Evolutionary conservation across 2,888 invertebrate species (phyloP).

Genomic region (Drosophila borealis): DNA sequence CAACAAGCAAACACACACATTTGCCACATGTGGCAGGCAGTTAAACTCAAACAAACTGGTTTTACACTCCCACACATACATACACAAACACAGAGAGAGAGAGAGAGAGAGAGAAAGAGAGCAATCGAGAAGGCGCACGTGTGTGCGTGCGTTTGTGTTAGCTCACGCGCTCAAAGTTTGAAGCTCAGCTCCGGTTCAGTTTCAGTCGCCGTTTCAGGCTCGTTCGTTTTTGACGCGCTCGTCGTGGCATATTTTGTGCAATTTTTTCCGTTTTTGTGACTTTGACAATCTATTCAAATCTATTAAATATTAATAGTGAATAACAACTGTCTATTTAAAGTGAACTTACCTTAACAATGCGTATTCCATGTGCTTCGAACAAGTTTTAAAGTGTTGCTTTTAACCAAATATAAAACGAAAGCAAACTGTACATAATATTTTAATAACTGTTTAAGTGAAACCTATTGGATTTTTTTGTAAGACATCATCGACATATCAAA

Average conservation of each 20-base stretch:
- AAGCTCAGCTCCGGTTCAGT: conserved; percentile 56
- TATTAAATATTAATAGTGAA: conserved; percentile 24
- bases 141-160: conserved; percentile 9
- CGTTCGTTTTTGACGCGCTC: conserved; percentile 58
- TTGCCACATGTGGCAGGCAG: conserved; percentile 50
- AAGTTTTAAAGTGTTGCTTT: neutral
- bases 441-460: too few species aligned
- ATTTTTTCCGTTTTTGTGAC: conserved; percentile 13
- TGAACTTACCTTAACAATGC: neutral
- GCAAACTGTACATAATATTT: too few species aligned
- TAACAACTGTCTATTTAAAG: conserved; percentile 14
- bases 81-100: conserved; percentile 3
- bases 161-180: conserved; percentile 38
- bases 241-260: conserved; percentile 22
- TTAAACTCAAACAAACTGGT: conserved; percentile 71
- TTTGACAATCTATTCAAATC: conserved; percentile 18
- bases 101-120: conserved; percentile 11
- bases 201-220: conserved; percentile 63
- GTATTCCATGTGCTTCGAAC: neutral
- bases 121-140: neutral
- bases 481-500: neutral
- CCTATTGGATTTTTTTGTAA: conserved; percentile 7
- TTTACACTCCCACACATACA: conserved; percentile 68
- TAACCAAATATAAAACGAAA: neutral
- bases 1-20: conserved; percentile 43